Conservation (phyloP, 1,140 invertebrate species). For the Melanaphis sacchari region DNA sequence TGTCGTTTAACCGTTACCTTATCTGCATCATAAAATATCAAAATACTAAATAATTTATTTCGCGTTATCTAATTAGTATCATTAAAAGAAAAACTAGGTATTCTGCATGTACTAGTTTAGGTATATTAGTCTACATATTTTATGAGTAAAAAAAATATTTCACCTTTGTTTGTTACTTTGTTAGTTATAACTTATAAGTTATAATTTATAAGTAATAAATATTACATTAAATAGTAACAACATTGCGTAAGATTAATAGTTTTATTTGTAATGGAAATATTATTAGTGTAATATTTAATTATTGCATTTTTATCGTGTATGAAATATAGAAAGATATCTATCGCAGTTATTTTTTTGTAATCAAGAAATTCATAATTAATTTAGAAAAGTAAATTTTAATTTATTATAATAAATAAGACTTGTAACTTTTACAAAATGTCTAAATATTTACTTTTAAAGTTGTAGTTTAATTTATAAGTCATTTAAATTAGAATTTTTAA, state of each 20-base stretch:
- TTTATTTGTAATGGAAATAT: not conserved
- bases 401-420: not conserved
- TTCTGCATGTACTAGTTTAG: not conserved
- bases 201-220: too few species aligned
- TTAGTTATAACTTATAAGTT: not conserved
- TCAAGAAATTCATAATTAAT: not conserved
- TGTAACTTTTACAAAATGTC: not conserved
- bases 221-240: not conserved
- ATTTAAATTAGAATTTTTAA: not conserved
- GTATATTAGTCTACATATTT: not conserved
- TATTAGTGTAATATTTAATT: too few species aligned
- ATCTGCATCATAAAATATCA: slow-evolving; percentile 12
- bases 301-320: too few species aligned
- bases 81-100: not conserved
- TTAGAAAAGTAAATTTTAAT: not conserved
- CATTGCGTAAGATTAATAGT: not conserved
- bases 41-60: slow-evolving; percentile 31
- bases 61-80: not conserved
- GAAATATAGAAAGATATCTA: too few species aligned
- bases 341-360: not conserved
- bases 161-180: not conserved
- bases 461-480: not conserved
- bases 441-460: not conserved
- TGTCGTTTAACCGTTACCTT: slow-evolving; percentile 7
- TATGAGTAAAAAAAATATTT: not conserved